A percentile compares a stretch with the other conserved stretches of the same genome.
These are phyloP conservation scores for Acanthosepion esculentum DNA, from an alignment of 2,888 invertebrate genomes.

Conservation along the genomic window DNA sequence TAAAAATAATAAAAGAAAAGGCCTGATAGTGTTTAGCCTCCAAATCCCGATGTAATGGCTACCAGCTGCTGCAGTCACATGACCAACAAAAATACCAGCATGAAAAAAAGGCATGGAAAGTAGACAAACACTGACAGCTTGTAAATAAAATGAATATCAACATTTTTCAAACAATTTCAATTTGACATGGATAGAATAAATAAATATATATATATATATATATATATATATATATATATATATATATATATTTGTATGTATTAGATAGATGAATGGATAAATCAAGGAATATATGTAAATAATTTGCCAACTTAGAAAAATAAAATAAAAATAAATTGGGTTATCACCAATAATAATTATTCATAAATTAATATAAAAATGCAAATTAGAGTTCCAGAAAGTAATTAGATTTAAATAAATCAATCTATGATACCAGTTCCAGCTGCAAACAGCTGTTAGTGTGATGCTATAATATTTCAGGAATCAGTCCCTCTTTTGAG, in stretches of 20 bases:
- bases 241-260: too few relatives aligned
- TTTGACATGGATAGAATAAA: neutral
- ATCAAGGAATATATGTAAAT: neutral
- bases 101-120: neutral
- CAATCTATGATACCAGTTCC: neutral
- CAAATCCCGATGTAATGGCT: too few relatives aligned
- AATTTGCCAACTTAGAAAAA: neutral
- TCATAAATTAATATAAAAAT: neutral
- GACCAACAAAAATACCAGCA: neutral
- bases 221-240: too few relatives aligned
- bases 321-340: neutral
- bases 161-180: neutral
- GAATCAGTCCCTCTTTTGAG: neutral
- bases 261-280: too few relatives aligned
- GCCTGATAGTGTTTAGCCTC: too few relatives aligned
- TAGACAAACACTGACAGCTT: neutral
- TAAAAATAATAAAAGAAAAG: too few relatives aligned
- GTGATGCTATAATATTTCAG: neutral
- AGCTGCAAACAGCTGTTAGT: too few relatives aligned
- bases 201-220: too few relatives aligned
- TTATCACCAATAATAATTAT: neutral
- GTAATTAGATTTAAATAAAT: neutral
- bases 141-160: neutral
- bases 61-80: too few relatives aligned
- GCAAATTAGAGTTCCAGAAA: neutral